These are phyloP conservation scores for Sylvilagus bachmani DNA, from an alignment of 2,113 vertebrate species.

Conservation along the genomic window DNA sequence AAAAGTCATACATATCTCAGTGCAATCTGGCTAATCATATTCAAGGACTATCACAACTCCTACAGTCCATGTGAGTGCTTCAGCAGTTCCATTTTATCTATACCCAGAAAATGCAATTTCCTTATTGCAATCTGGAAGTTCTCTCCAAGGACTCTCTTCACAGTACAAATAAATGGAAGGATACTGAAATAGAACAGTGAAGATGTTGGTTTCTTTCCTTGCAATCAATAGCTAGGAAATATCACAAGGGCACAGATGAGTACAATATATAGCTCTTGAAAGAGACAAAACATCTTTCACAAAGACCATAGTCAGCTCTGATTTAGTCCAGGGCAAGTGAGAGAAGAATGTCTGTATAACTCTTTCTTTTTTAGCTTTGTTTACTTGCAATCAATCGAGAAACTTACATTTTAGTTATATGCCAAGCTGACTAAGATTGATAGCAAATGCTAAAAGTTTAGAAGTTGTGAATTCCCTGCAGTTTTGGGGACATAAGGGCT, in stretches of 20 bases:
- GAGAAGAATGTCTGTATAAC: not conserved
- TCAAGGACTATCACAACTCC: not conserved
- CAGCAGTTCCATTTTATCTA: constrained; percentile 11
- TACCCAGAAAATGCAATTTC: constrained; percentile 27
- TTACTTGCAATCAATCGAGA: not conserved
- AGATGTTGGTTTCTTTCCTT: constrained; percentile 8
- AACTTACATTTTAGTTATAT: not conserved
- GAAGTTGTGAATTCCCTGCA: not conserved
- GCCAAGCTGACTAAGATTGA: not conserved
- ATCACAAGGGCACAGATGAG: not conserved
- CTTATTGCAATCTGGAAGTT: constrained; percentile 50
- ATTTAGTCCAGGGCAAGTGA: not conserved
- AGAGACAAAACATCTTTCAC: not conserved
- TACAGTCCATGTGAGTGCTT: not conserved
- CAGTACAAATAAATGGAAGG: constrained; percentile 30
- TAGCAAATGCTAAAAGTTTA: not conserved
- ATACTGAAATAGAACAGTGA: not conserved
- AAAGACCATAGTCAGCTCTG: not conserved
- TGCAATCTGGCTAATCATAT: constrained; percentile 46
- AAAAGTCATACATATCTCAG: not conserved
- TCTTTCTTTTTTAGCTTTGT: not conserved
- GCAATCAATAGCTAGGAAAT: constrained; percentile 42
- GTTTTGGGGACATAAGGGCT: not conserved
- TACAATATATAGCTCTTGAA: constrained; percentile 16
- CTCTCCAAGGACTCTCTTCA: constrained; percentile 13